Conservation (phyloP, 1,140 invertebrate species). For the Tachypleus tridentatus region DNA sequence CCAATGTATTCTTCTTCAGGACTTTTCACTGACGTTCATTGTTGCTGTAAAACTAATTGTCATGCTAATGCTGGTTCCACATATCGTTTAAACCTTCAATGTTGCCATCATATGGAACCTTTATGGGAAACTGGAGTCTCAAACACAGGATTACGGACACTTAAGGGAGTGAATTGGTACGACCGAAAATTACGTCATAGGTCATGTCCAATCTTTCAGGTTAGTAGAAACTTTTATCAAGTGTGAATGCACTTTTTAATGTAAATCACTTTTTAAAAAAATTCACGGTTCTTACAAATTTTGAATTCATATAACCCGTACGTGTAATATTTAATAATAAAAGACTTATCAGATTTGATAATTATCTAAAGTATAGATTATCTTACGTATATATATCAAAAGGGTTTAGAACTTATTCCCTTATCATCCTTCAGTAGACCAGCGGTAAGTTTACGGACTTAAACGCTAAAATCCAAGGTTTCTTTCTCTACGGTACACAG, state of each 20-base stretch:
- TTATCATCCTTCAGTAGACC: too few species aligned
- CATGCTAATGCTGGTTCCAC: background rate
- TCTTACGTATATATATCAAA: too few species aligned
- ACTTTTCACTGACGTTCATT: background rate
- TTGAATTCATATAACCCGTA: too few species aligned
- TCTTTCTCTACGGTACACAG: too few species aligned
- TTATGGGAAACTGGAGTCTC: slow-evolving; percentile 15
- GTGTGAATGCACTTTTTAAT: background rate
- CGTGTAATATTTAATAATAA: too few species aligned
- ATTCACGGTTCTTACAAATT: too few species aligned
- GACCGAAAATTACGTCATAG: slow-evolving; percentile 19
- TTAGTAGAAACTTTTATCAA: background rate
- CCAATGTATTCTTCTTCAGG: too few species aligned
- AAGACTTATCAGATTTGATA: too few species aligned
- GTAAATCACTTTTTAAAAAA: background rate
- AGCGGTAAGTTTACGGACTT: too few species aligned
- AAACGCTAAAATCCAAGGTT: too few species aligned
- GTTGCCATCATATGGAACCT: slow-evolving; percentile 23
- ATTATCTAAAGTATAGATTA: too few species aligned
- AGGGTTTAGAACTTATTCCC: too few species aligned
- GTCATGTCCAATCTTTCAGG: slow-evolving; percentile 19
- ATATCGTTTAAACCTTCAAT: slow-evolving; percentile 14
- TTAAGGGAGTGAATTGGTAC: slow-evolving; percentile 18
- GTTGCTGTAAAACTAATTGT: slow-evolving; percentile 2
- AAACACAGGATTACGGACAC: slow-evolving; percentile 6